Evolutionary conservation across 2,797 vertebrate species (phyloP), one percentile per base, ranked within the genome.

Genomic region (Denticeps clupeoides): DNA sequence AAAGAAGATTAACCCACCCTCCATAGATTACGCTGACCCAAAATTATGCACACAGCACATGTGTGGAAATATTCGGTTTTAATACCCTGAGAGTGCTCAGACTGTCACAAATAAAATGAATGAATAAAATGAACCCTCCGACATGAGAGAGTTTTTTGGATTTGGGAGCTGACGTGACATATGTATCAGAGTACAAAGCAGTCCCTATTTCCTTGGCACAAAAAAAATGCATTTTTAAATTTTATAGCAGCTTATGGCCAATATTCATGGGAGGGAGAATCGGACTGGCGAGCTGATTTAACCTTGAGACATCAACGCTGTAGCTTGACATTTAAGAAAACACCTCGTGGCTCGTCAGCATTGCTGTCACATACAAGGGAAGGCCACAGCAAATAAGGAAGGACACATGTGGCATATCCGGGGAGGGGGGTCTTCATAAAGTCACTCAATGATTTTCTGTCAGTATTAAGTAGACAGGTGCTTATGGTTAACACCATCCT

Each of bases 401-500:
- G 87, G 87, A 91, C 88, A 85, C 85, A 79, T 83, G 79, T 84
- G 82, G 82, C 86, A 87, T 64, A 67, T 60, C 73, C 77, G 79
- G 74, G 68, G 83, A 71, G 64, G 53, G 64, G 73, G 81, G 73
- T 77, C 80, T 77, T 81, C 82, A 86, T 88, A 89, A 93, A 91
- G 86, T 88, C 87, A 87, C 83, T 87, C 87, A 88, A 85, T 85
- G 86, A 87, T 86, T 89, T 89, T 83, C 87, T 89, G 88, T 91
- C 90, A 92, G 69, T 80, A 87, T 85, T 89, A 90, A 90, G 88
- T 89, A 93, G 88, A 89, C 88, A 88, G 87, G 87, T 90, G 87
- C 88, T 91, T 89, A 90, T 87, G 86, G 84, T 87, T 90, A 89
- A 90, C 86, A 88, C 89, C 87, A 86, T 85, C 86, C 88, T 90